Percentiles rank a stretch among this genome's conserved stretches.
These are phyloP conservation scores for Gonatopus flavifemur DNA, from an alignment of 1,140 invertebrate species.

Conservation along the genomic window DNA sequence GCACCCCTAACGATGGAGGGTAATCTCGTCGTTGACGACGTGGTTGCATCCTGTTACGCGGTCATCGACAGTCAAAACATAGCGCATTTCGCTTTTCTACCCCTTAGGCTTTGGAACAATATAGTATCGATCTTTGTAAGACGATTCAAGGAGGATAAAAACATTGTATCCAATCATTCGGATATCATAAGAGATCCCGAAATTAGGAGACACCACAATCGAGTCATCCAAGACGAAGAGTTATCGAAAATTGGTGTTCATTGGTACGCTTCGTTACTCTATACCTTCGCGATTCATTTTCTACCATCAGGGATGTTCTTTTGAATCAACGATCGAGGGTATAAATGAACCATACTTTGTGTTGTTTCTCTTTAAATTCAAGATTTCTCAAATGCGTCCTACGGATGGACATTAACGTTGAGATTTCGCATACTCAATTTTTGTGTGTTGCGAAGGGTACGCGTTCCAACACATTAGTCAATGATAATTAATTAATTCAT, in stretches of 20 bases:
- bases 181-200: constrained; percentile 1
- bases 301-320: constrained; percentile 62
- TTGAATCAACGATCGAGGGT: too few species aligned
- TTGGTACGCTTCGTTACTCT: constrained; percentile 83
- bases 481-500: too few species aligned
- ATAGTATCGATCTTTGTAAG: constrained; percentile 41
- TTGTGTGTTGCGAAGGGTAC: too few species aligned
- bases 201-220: constrained; percentile 16
- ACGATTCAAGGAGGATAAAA: background rate
- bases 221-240: constrained; percentile 4
- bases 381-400: too few species aligned
- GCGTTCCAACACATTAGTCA: too few species aligned
- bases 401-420: too few species aligned
- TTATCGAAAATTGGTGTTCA: constrained; percentile 67
- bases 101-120: constrained; percentile 67
- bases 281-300: constrained; percentile 69
- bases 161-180: constrained; percentile 21
- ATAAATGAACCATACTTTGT: too few species aligned
- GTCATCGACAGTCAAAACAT: constrained; percentile 80
- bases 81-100: constrained; percentile 83
- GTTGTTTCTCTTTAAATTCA: too few species aligned
- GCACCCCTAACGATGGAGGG: constrained; percentile 88
- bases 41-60: constrained; percentile 94
- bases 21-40: constrained; percentile 86
- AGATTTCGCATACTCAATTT: too few species aligned